Conservation (phyloP, 2,888 invertebrate species). For the Drosophila multiciliata region DNA sequence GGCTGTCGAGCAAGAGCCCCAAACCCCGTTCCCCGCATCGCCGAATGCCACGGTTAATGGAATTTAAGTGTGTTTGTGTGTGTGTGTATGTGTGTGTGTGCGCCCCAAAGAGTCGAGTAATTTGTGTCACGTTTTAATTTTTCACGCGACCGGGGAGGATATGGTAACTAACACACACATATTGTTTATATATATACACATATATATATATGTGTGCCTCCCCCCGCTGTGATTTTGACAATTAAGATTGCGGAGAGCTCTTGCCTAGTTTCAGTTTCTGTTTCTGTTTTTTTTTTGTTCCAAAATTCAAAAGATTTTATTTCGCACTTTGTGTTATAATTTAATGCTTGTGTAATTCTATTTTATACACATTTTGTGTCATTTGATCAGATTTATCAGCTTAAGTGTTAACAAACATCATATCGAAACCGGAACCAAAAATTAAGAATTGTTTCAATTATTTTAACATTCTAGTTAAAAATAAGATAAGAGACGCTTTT, state of each 20-base stretch:
- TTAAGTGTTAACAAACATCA: not conserved
- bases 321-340: conserved; percentile 18
- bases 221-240: conserved; percentile 66
- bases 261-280: conserved; percentile 39
- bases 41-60: conserved; percentile 54
- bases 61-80: conserved; percentile 38
- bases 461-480: not conserved
- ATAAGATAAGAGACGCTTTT: not conserved
- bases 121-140: conserved; percentile 78
- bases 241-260: conserved; percentile 63
- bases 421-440: not conserved
- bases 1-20: conserved; percentile 40
- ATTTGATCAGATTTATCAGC: not conserved
- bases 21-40: conserved; percentile 2
- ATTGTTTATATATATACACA: not conserved
- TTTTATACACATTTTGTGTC: conserved; percentile 9
- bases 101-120: conserved; percentile 60
- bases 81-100: conserved; percentile 11
- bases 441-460: not conserved
- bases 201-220: conserved; percentile 6
- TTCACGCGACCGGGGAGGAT: conserved; percentile 51
- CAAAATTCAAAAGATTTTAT: conserved; percentile 35
- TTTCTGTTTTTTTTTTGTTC: not conserved
- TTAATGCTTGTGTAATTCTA: conserved; percentile 27
- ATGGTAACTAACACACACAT: conserved; percentile 30